phyloP scores from a whole-genome alignment of 2,888 invertebrate genomes.

The Encarsia formosa region DNA sequence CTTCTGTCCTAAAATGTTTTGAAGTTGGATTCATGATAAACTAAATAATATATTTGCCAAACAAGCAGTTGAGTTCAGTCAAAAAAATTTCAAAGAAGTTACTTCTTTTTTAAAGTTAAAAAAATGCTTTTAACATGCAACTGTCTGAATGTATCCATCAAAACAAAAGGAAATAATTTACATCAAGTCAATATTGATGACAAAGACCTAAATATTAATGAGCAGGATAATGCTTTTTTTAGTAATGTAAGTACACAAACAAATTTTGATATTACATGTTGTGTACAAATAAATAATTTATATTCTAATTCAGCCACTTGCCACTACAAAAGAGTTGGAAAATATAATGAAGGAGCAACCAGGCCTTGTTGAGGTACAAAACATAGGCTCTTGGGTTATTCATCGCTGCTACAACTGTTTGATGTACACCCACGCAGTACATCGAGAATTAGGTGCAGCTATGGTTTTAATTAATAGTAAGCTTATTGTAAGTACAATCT shows the following conservation, averaged over 20 bases:
- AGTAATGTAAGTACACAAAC: slow-evolving; percentile 57
- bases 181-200: slow-evolving; percentile 57
- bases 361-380: slow-evolving; percentile 56
- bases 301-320: slow-evolving; percentile 51
- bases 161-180: slow-evolving; percentile 58
- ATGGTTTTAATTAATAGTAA: slow-evolving; percentile 57
- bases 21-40: neutral
- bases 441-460: slow-evolving; percentile 56
- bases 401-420: slow-evolving; percentile 65
- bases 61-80: neutral
- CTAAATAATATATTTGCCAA: slow-evolving; percentile 5
- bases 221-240: slow-evolving; percentile 65
- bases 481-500: slow-evolving; percentile 55
- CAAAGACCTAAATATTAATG: slow-evolving; percentile 57
- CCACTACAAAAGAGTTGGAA: slow-evolving; percentile 54
- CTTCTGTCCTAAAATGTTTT: slow-evolving; percentile 7
- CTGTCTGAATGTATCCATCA: slow-evolving; percentile 70
- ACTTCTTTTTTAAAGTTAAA: neutral
- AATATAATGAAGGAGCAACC: slow-evolving; percentile 58
- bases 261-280: neutral
- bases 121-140: slow-evolving; percentile 61
- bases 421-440: slow-evolving; percentile 61
- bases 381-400: slow-evolving; percentile 60
- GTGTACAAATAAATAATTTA: neutral
- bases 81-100: slow-evolving; percentile 12